Evolutionary conservation across 2,888 invertebrate species (phyloP).

Genomic region (Amphiduros pacificus): DNA sequence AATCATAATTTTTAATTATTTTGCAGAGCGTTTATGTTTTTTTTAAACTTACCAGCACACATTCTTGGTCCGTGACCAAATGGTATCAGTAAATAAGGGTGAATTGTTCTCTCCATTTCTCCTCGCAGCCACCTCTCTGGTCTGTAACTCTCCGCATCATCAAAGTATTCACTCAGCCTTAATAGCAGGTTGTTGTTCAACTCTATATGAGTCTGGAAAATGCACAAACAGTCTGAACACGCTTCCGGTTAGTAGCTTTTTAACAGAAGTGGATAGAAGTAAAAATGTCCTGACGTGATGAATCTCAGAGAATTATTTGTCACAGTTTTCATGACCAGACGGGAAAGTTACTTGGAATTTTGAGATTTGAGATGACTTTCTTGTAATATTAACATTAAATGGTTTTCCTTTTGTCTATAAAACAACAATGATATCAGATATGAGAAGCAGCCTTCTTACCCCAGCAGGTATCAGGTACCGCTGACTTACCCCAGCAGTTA

Average conservation of each 20-base stretch:
- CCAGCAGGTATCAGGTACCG: too few species aligned
- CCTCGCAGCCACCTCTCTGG: slow-evolving; percentile 79
- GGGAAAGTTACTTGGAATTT: too few species aligned
- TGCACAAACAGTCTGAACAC: neutral
- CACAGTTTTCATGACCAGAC: too few species aligned
- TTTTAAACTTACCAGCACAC: slow-evolving; percentile 60
- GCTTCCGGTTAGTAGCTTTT: neutral
- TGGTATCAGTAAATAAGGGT: slow-evolving; percentile 63
- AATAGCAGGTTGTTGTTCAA: slow-evolving; percentile 58
- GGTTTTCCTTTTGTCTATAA: too few species aligned
- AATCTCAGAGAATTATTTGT: too few species aligned
- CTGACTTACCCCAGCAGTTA: slow-evolving; percentile 73
- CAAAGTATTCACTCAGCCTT: slow-evolving; percentile 65
- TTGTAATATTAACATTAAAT: too few species aligned
- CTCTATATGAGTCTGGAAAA: slow-evolving; percentile 57
- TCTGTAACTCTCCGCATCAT: slow-evolving; percentile 67
- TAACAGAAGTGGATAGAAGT: neutral
- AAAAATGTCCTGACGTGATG: too few species aligned
- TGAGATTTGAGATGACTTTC: too few species aligned
- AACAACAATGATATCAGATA: too few species aligned
- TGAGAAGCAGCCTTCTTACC: too few species aligned
- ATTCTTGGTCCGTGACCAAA: slow-evolving; percentile 65
- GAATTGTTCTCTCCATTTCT: slow-evolving; percentile 45
- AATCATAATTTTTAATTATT: too few species aligned
- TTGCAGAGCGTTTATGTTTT: too few species aligned